Evolutionary conservation across 1,140 invertebrate species (phyloP).

Genomic region (Caligus rogercresseyi): DNA sequence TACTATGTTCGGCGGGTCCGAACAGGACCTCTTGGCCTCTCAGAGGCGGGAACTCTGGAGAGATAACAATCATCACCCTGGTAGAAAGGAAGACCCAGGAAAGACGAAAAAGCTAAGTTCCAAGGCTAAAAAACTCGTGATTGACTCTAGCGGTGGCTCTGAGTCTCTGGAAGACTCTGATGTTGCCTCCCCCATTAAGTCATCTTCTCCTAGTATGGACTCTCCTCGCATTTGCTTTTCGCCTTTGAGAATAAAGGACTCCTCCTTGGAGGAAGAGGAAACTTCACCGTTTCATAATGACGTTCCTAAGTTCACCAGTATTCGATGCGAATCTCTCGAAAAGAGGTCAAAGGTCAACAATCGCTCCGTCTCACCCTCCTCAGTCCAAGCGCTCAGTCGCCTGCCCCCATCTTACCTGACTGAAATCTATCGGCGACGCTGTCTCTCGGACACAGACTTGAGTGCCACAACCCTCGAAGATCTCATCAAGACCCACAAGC

Average conservation of each 20-base stretch:
- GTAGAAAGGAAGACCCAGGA: background rate
- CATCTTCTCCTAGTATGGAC: conserved; percentile 33
- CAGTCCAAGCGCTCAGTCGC: conserved; percentile 31
- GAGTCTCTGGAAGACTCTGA: background rate
- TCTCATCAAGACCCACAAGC: conserved; percentile 21
- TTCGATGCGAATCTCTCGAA: conserved; percentile 18
- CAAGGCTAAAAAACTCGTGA: background rate
- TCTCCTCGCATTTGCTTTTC: conserved; percentile 40
- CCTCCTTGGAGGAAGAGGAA: conserved; percentile 31
- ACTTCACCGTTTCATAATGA: conserved; percentile 26
- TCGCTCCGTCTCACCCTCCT: conserved; percentile 23
- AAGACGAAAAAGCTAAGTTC: background rate
- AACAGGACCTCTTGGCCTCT: background rate
- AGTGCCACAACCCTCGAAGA: conserved; percentile 23
- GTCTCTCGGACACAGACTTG: conserved; percentile 53
- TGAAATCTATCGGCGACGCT: conserved; percentile 35
- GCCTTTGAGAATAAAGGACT: conserved; percentile 37
- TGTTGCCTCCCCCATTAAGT: background rate
- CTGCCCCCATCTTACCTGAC: conserved; percentile 33
- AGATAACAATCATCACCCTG: conserved; percentile 10
- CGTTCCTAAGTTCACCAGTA: conserved; percentile 21
- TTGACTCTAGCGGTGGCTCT: background rate
- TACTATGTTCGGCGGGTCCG: background rate
- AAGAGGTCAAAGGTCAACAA: background rate
- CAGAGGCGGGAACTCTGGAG: conserved; percentile 8